These are phyloP conservation scores for Petrolisthes manimaculis DNA, from an alignment of 2,888 invertebrate species.

Conservation along the genomic window DNA sequence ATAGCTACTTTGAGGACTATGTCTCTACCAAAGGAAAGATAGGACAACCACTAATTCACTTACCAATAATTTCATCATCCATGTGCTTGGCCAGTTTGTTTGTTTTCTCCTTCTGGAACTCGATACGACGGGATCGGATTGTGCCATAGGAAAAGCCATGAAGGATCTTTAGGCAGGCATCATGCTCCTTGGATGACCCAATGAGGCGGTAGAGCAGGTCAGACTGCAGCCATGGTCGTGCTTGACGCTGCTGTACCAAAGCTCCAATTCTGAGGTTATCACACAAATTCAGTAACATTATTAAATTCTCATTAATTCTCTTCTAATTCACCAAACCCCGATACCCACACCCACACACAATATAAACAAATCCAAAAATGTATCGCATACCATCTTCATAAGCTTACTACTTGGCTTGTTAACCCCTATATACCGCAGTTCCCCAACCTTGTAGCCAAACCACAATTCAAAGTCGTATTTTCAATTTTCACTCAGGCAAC, in stretches of 20 bases:
- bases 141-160: constrained; percentile 37
- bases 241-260: constrained; percentile 43
- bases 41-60: background rate
- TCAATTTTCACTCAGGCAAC: no score
- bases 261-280: constrained; percentile 30
- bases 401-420: no score
- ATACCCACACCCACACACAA: no score
- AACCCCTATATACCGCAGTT: no score
- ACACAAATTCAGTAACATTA: no score
- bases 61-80: constrained; percentile 38
- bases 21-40: background rate
- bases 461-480: no score
- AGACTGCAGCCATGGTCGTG: constrained; percentile 49
- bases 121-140: constrained; percentile 40
- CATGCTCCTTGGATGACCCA: constrained; percentile 34
- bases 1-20: background rate
- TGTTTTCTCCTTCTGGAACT: background rate
- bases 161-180: constrained; percentile 47
- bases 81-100: background rate
- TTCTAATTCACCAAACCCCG: no score
- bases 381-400: no score
- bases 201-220: constrained; percentile 48
- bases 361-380: no score
- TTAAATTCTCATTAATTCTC: no score
- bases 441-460: no score